Base-by-base conservation (phyloP, 2,888 invertebrate genomes). In the Nudaria mundana region DNA sequence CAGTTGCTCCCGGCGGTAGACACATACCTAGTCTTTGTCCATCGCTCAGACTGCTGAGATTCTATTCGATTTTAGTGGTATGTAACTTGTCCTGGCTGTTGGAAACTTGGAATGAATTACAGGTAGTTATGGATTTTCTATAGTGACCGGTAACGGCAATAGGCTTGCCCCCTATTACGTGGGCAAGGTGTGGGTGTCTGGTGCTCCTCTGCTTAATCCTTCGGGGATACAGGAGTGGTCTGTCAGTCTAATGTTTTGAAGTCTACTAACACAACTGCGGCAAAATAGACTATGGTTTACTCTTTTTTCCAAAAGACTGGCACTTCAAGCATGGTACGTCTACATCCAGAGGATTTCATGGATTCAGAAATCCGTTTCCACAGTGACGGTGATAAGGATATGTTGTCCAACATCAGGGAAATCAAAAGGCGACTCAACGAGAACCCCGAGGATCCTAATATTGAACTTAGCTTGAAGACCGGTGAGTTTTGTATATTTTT, bases 361-460 rank as follows among this genome's bases (percentile, higher is more conserved):
- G 78, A 76, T 47, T 63, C 72, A 0, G 68, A 78, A 39, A 44
- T 80, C 38, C 61, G 57, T 10, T 65, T 76, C 30, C 62, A 66
- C 30, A 52, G 67, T 14, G 67, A 66, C 30, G 49, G 65, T 38
- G 59, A 56, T 39, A 52, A 63, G 42, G 52, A 61, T 2, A 50
- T 65, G 38, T 40, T 66, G 31, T 62, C 66, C 29, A 75, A 72
- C 52, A 76, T 82, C 40, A 63, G 69, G 14, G 76, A 80, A 58
- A 66, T 85, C 41, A 76, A 73, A 36, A 56, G 75, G 3, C 66
- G 77, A 40, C 69, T 84, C 18, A 85, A 85, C 37, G 79, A 78
- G 37, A 78, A 84, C 46, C 85, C 84, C 0, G 84, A 85, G 43
- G 72, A 80, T 36, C 75, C 81, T 13, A 74, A 83, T 36, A 65